Evolutionary conservation across 1,140 invertebrate genomes (phyloP), one percentile per base, ranked within the genome.

Genomic region (Drosophila murphyi): DNA sequence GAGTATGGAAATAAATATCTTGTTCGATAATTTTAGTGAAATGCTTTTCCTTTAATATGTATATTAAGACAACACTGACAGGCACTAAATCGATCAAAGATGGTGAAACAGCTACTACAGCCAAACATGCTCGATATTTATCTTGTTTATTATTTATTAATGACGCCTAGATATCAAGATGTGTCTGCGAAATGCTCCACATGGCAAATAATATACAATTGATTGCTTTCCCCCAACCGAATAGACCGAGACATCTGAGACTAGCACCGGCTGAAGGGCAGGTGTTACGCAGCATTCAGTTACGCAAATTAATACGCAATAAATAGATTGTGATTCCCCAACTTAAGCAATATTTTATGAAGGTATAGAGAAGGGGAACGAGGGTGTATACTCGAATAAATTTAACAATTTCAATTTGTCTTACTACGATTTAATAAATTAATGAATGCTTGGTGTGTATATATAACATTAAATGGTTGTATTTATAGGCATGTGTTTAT

Each of bases 91-190:
- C 61, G 12, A 65, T 50, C 54, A 34, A 39, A 56, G 62, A 41
- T 56, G 68, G 20, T 10, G 20, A 37, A 45, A 50, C 56, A 29
- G 12, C 35, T 54, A 28, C 34, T 12, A 29, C 20, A 31, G 5
- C 35, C 52, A 75, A 54, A 51, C 31, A 57, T 62, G 39, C 59
- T 39, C 2, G 32, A 56, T 74, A 61, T 69, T 69, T 64, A 63
- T 65, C 43, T 52, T 52, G 34, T 71, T 60, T 64, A 76, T 76
- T 76, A 71, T 54, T 72, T 76, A 76, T 71, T 72, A 59, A 75
- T 75, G 48, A 63, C 29, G 56, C n/a, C n/a, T 35, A 39, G 45
- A 62, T 70, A 55, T 48, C 55, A 41, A 35, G 64, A 48, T 47
- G 34, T 29, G 31, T n/a, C 8, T 56, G 56, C 37, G 12, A 35